These are phyloP conservation scores for Umimayanthus kanabou DNA, from an alignment of 92 coral and sea anemone genomes.

Conservation along the genomic window DNA sequence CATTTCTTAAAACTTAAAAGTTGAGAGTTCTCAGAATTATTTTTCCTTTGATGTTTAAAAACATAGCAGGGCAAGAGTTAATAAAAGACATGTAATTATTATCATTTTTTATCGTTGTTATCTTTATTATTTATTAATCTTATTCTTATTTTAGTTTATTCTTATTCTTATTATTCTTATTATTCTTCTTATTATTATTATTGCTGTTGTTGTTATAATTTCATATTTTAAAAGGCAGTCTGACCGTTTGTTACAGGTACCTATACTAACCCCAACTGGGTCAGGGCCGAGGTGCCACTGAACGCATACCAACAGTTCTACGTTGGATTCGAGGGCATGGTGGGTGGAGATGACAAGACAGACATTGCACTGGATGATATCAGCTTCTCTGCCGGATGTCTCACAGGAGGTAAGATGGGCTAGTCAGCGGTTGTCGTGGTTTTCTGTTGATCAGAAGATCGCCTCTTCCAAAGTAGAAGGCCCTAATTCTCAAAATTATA, in stretches of 20 bases:
- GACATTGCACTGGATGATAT: constrained; percentile 94
- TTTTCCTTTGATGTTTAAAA: no score
- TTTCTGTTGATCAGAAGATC: background rate
- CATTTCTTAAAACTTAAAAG: no score
- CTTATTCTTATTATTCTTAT: no score
- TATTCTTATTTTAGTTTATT: no score
- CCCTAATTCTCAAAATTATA: no score
- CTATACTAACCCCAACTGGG: constrained; percentile 79
- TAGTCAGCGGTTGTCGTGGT: background rate
- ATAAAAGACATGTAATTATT: no score
- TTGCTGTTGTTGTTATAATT: background rate
- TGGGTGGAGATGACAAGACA: constrained; percentile 91
- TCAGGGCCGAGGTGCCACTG: constrained; percentile 79
- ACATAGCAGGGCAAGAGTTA: no score
- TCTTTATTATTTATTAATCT: no score
- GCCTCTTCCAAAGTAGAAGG: background rate
- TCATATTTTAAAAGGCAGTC: no score
- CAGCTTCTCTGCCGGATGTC: constrained; percentile 92
- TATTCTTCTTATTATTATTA: no score
- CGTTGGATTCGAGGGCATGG: constrained; percentile 77
- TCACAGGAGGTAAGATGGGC: constrained; percentile 47
- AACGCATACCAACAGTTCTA: constrained; percentile 53
- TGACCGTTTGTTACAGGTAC: constrained; percentile 61
- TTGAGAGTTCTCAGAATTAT: no score
- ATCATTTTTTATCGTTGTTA: no score